Base-by-base conservation (phyloP, 2,888 invertebrate genomes). In the Dexiosoma caninum region DNA sequence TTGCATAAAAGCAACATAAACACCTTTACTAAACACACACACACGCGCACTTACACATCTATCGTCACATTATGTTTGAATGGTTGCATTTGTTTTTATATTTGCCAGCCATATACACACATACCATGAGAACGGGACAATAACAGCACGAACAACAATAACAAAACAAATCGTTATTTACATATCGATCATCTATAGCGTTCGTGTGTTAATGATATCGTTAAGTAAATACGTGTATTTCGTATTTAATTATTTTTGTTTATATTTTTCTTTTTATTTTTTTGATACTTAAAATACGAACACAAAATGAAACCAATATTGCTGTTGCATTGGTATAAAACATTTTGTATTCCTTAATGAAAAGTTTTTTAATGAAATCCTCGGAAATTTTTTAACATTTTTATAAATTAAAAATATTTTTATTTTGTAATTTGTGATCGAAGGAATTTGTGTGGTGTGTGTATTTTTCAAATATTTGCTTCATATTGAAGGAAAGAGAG, bases 171-270 rank as follows among this genome's bases (percentile, higher is more conserved):
- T 27, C 16, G n/a, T 35, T 57, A 23, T 35, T 35, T 62, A 42
- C 37, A 32, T 57, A 67, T 67, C 59, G 67, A 75, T 75, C 75
- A 42, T 42, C 40, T 67, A 75, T 67, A 59, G 67, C 23, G 30
- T 53, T 72, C 62, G 51, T 75, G 23, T 35, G 3, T 66, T 10
- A 37, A 12, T 40, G 40, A 59, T 67, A 59, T 51, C 42, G 35
- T 35, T 40, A 40, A 10, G 19, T 35, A 35, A 67, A 75, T 57
- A 67, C 75, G 57, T 75, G 75, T 32, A n/a, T n/a, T n/a, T n/a
- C n/a, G n/a, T n/a, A n/a, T n/a, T n/a, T n/a, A n/a, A n/a, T n/a
- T n/a, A n/a, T n/a, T n/a, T n/a, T n/a, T n/a, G n/a, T n/a, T n/a
- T n/a, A n/a, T n/a, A n/a, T n/a, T n/a, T n/a, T n/a, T n/a, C n/a